A percentile compares a stretch with the other conserved stretches of the same genome.
phyloP scores from a whole-genome alignment of 2,888 invertebrate genomes.

The Merodon equestris region DNA sequence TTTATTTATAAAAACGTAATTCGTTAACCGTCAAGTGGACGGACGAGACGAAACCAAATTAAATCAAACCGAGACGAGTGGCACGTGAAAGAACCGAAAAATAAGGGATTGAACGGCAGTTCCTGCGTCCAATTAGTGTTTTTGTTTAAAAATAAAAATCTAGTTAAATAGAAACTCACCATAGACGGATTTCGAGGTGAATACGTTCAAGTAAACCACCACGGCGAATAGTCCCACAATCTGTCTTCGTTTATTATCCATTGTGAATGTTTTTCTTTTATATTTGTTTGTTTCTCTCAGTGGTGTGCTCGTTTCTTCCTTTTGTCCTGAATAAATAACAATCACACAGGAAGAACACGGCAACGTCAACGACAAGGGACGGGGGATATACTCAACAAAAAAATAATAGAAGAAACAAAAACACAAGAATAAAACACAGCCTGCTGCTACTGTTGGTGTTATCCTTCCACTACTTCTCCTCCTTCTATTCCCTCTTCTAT shows the following conservation, averaged over 20 bases:
- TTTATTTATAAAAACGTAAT: background rate
- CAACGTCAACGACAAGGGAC: too few relatives aligned
- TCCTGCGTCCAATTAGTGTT: too few relatives aligned
- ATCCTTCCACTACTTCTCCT: constrained; percentile 48
- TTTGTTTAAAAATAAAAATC: constrained; percentile 1
- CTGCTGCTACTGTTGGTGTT: constrained; percentile 45
- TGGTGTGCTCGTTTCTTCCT: constrained; percentile 41
- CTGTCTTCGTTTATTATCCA: constrained; percentile 62
- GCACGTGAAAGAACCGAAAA: background rate
- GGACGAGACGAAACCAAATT: constrained; percentile 15
- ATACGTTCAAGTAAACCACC: constrained; percentile 64
- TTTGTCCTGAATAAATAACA: constrained; percentile 61
- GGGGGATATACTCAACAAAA: too few relatives aligned
- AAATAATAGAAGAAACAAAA: too few relatives aligned
- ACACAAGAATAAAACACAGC: too few relatives aligned
- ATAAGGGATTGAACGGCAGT: constrained; percentile 19
- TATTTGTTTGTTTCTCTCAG: constrained; percentile 47
- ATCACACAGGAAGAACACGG: constrained; percentile 30
- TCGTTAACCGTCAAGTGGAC: constrained; percentile 58
- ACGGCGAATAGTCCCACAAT: constrained; percentile 63
- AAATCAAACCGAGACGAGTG: too few relatives aligned
- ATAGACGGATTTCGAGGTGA: constrained; percentile 59
- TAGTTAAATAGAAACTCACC: constrained; percentile 44
- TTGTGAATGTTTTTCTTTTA: constrained; percentile 38
- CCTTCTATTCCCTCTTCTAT: constrained; percentile 5